Evolutionary conservation across 2,797 vertebrate species (phyloP).

Genomic region (Poecilia gillii): DNA sequence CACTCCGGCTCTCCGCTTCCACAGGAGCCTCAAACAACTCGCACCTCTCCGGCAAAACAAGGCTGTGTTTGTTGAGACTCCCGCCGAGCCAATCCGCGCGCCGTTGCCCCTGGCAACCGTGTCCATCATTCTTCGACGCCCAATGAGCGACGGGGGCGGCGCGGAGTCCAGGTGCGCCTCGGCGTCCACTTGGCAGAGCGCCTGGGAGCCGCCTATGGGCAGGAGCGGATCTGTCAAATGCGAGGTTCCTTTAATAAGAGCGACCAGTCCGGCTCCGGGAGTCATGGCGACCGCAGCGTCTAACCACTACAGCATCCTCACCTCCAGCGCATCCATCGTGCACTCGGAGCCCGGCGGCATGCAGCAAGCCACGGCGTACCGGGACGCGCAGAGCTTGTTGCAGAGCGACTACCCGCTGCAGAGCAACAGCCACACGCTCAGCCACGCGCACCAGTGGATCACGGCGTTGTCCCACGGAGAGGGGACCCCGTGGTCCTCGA

Average conservation of each 20-base stretch:
- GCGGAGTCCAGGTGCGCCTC: slow-evolving; percentile 87
- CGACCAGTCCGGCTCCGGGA: slow-evolving; percentile 94
- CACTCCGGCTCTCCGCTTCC: slow-evolving; percentile 78
- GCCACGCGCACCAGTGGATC: slow-evolving; percentile 99
- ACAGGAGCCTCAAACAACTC: slow-evolving; percentile 74
- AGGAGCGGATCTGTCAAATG: slow-evolving; percentile 96
- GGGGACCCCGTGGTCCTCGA: slow-evolving; percentile 89
- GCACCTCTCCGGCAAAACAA: slow-evolving; percentile 74
- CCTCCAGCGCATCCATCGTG: slow-evolving; percentile 94
- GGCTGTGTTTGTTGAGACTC: slow-evolving; percentile 77
- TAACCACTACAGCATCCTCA: slow-evolving; percentile 97
- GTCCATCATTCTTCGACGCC: slow-evolving; percentile 86
- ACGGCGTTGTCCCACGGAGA: slow-evolving; percentile 96
- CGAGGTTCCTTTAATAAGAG: slow-evolving; percentile 91
- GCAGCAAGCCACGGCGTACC: slow-evolving; percentile 93
- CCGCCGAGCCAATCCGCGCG: slow-evolving; percentile 80
- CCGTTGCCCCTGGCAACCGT: slow-evolving; percentile 86
- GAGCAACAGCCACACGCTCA: slow-evolving; percentile 95
- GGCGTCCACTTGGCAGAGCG: slow-evolving; percentile 87
- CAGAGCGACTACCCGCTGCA: slow-evolving; percentile 95
- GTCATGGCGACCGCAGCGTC: slow-evolving; percentile 99
- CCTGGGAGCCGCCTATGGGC: slow-evolving; percentile 86
- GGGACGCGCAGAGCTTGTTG: slow-evolving; percentile 95
- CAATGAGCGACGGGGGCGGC: slow-evolving; percentile 86
- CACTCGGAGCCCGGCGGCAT: slow-evolving; percentile 94